Conservation (phyloP, 2,113 vertebrate species). For the Lota lota region DNA sequence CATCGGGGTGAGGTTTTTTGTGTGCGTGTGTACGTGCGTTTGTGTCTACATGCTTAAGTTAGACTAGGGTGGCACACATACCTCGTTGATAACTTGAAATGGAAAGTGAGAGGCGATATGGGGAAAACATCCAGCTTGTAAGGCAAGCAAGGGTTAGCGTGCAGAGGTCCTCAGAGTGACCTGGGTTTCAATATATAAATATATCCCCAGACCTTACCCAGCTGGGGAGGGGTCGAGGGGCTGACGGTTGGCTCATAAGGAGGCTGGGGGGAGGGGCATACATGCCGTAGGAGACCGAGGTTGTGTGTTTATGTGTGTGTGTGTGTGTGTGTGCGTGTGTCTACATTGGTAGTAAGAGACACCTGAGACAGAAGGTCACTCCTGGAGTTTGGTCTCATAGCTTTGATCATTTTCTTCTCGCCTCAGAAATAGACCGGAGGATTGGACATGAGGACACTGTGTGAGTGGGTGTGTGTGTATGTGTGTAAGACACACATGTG, state of each 20-base stretch:
- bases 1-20: neutral
- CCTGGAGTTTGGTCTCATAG: slow-evolving; percentile 56
- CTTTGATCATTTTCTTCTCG: slow-evolving; percentile 71
- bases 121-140: slow-evolving; percentile 39
- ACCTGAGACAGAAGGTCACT: slow-evolving; percentile 68
- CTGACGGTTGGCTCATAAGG: too few species aligned
- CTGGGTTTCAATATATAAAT: slow-evolving; percentile 26
- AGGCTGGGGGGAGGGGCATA: too few species aligned
- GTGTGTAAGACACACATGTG: neutral
- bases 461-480: slow-evolving; percentile 23
- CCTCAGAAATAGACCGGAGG: slow-evolving; percentile 70
- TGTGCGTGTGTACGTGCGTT: neutral
- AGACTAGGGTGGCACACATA: neutral
- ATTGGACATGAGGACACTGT: slow-evolving; percentile 17
- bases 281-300: too few species aligned
- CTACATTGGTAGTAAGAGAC: slow-evolving; percentile 54
- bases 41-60: neutral
- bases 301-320: slow-evolving; percentile 12
- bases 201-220: slow-evolving; percentile 29
- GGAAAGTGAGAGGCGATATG: slow-evolving; percentile 29
- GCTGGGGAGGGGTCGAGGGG: slow-evolving; percentile 2
- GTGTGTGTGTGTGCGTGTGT: slow-evolving; percentile 27
- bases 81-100: slow-evolving; percentile 13
- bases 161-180: slow-evolving; percentile 29
- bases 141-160: slow-evolving; percentile 41